A percentile compares a stretch with the other conserved stretches of the same genome.
Conservation (phyloP, 2,797 vertebrate genomes). For the Bovichtus variegatus region DNA sequence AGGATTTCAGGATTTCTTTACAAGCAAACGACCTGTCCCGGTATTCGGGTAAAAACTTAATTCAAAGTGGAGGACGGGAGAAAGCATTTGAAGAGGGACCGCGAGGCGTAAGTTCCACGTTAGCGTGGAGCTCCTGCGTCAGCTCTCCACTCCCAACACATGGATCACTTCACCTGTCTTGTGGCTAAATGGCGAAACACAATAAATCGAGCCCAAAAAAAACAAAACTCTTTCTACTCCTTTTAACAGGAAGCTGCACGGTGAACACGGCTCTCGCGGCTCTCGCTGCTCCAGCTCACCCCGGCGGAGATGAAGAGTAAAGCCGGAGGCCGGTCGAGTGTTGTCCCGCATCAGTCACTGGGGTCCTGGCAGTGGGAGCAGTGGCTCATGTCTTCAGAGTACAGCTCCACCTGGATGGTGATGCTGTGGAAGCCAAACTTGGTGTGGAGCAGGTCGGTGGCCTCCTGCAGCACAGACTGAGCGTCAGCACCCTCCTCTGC, state of each 20-base stretch:
- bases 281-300: conserved; percentile 20
- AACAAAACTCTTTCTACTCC: not conserved
- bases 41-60: too few species aligned
- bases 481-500: conserved; percentile 87
- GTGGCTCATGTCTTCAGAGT: conserved; percentile 88
- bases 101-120: not conserved
- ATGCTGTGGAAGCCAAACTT: conserved; percentile 91
- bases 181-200: conserved; percentile 2
- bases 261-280: conserved; percentile 15
- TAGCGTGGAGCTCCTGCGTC: conserved; percentile 34
- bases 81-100: too few species aligned
- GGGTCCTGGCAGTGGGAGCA: conserved; percentile 92
- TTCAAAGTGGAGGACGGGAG: too few species aligned
- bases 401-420: conserved; percentile 94
- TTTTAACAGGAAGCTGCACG: conserved; percentile 19
- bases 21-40: too few species aligned
- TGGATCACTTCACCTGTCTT: conserved; percentile 36
- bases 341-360: conserved; percentile 74
- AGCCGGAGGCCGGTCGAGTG: conserved; percentile 34
- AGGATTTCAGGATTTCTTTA: too few species aligned
- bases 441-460: conserved; percentile 87
- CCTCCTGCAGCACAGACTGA: conserved; percentile 89
- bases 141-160: conserved; percentile 18
- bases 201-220: conserved; percentile 16
- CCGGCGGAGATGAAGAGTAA: conserved; percentile 27